Percentiles rank a stretch among this genome's conserved stretches.
Conservation (phyloP, 1,140 invertebrate species). For the Tribolium madens region DNA sequence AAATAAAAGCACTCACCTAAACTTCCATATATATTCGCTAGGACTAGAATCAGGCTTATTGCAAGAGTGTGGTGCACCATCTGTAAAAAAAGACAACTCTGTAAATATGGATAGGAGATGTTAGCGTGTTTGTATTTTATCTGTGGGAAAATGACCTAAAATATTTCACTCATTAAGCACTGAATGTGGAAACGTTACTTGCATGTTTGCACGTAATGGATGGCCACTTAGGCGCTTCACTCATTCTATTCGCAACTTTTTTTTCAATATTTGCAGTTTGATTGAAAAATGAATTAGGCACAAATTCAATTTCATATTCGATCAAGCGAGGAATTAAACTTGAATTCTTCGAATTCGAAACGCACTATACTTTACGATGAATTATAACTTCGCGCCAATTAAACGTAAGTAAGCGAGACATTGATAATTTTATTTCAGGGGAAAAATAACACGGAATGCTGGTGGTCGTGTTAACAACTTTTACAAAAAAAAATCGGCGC, state of each 20-base stretch:
- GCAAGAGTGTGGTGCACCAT: constrained; percentile 49
- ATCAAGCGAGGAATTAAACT: constrained; percentile 29
- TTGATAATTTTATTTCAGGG: neutral
- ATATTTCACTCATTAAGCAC: constrained; percentile 25
- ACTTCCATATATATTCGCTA: constrained; percentile 53
- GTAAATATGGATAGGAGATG: neutral
- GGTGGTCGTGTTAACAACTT: neutral
- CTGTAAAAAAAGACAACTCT: constrained; percentile 54
- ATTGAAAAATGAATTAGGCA: constrained; percentile 15
- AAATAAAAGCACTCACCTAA: constrained; percentile 55
- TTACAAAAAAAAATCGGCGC: too few relatives aligned
- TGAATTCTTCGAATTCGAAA: constrained; percentile 2
- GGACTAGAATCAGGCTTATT: constrained; percentile 55
- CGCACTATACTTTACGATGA: neutral
- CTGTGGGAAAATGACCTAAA: constrained; percentile 6
- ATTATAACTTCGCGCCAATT: constrained; percentile 20
- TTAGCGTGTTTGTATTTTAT: neutral
- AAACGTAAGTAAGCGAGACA: neutral
- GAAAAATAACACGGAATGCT: neutral
- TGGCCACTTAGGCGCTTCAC: constrained; percentile 1
- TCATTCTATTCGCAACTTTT: neutral
- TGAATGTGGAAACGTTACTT: constrained; percentile 18
- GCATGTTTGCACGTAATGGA: constrained; percentile 32
- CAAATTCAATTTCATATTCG: constrained; percentile 37
- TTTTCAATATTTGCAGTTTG: constrained; percentile 1